Conservation (phyloP, 2,888 invertebrate genomes). For the Pteria penguin region DNA sequence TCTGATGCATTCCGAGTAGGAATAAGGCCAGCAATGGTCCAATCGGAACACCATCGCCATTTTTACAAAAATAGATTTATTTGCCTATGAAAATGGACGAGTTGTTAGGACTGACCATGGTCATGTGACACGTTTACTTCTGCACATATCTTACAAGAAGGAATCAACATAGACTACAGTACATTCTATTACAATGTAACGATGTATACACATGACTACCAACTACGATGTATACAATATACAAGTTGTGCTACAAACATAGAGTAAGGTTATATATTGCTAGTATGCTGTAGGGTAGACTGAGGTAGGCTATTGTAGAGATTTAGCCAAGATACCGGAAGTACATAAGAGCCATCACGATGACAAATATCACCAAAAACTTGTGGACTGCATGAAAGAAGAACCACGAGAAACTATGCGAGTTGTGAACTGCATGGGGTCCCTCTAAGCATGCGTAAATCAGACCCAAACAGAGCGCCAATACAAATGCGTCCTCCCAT, state of each 20-base stretch:
- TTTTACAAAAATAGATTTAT: too few relatives aligned
- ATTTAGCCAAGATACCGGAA: conserved; percentile 53
- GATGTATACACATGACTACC: too few relatives aligned
- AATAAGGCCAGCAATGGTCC: too few relatives aligned
- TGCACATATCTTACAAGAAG: too few relatives aligned
- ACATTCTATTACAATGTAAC: too few relatives aligned
- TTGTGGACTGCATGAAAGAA: conserved; percentile 68
- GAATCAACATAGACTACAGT: too few relatives aligned
- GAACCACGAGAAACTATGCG: conserved; percentile 60
- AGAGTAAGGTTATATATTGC: not conserved
- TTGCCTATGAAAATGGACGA: too few relatives aligned
- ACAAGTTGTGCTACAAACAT: not conserved
- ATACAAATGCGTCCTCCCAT: conserved; percentile 67
- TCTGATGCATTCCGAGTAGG: too few relatives aligned
- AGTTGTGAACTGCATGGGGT: conserved; percentile 67
- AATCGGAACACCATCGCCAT: too few relatives aligned
- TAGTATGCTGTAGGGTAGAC: not conserved
- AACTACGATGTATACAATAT: too few relatives aligned
- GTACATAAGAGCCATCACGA: conserved; percentile 64
- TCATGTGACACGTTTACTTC: too few relatives aligned
- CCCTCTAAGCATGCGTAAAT: conserved; percentile 67
- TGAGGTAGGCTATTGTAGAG: not conserved
- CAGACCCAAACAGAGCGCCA: conserved; percentile 61
- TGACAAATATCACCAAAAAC: conserved; percentile 66
- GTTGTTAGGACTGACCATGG: too few relatives aligned